Base-by-base conservation (phyloP, 2,113 vertebrate species). In the Orycteropus afer region DNA sequence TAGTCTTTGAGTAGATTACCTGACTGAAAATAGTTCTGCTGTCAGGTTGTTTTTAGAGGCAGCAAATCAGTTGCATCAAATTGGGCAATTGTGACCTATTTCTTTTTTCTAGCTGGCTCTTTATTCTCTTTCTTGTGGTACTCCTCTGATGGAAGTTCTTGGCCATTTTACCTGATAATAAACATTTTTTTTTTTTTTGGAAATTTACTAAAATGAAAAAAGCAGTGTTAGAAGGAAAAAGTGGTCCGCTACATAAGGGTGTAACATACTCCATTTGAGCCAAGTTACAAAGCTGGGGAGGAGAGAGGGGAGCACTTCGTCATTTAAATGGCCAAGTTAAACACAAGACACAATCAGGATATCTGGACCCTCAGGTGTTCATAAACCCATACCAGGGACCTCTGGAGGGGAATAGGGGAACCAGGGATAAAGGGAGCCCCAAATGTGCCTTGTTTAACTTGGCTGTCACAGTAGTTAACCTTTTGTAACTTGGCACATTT, bases 41-140 rank as follows among this genome's bases (percentile, higher is more conserved):
- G 93, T 91, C 0, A 0, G 61, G 40, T 97, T 95, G 88, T 96
- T 97, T 96, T 96, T 91, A 89, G 89, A 89, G 71, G 67, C 14
- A 93, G 97, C 96, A 95, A 96, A 97, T 98, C 97, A 97, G 95
- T 97, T 96, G 86, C 91, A 97, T 97, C 89, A 93, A 93, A 97
- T 96, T 97, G 97, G 93, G 95, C 96, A 97, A 32, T 97, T 94
- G 96, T 98, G 98, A 98, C 97, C 97, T 98, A 83, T 97, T 97
- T 98, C 89, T 97, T 32, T 96, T 96, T 93, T 97, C 93, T 97
- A 97, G 81, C 92, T 95, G 91, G 92, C 95, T 95, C 92, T 98
- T 98, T 97, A 97, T 96, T 94, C 89, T 79, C 11, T 98, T 97
- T 98, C 89, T 95, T 98, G 37, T 95, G 61, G 47, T 90, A 89